These are phyloP conservation scores for Triplophysa tibetana DNA, from an alignment of 2,113 vertebrate genomes.

Conservation along the genomic window DNA sequence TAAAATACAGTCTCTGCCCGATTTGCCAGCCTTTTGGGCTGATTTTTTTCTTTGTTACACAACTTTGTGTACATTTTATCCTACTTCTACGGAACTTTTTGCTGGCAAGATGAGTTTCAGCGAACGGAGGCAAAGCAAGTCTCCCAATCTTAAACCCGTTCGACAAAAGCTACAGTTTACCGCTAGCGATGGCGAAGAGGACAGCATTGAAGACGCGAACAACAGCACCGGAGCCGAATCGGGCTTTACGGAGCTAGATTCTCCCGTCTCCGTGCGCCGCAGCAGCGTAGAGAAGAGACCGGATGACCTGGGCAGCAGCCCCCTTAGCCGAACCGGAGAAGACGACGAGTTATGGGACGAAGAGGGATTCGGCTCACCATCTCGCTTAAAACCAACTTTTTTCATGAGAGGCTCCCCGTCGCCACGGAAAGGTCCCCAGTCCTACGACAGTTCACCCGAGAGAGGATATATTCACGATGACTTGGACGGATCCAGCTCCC, in stretches of 20 bases:
- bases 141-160: constrained; percentile 69
- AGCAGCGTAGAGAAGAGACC: constrained; percentile 65
- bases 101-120: constrained; percentile 68
- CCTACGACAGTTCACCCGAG: constrained; percentile 64
- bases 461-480: constrained; percentile 56
- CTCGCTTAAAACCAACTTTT: constrained; percentile 72
- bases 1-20: not conserved
- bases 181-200: constrained; percentile 86
- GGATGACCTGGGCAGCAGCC: constrained; percentile 66
- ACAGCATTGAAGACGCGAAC: constrained; percentile 82
- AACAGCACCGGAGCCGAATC: constrained; percentile 92
- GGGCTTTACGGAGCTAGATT: constrained; percentile 90
- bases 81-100: constrained; percentile 44
- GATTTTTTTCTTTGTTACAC: not conserved
- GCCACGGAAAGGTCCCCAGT: constrained; percentile 71
- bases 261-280: constrained; percentile 76
- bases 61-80: not conserved
- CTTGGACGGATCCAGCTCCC: constrained; percentile 75
- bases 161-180: constrained; percentile 85
- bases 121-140: constrained; percentile 65
- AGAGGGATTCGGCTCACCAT: constrained; percentile 83
- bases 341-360: constrained; percentile 85
- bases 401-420: constrained; percentile 78
- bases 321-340: constrained; percentile 67
- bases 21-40: constrained; percentile 25